Conservation (phyloP, 2,888 invertebrate genomes). For the Netelia virgata region DNA sequence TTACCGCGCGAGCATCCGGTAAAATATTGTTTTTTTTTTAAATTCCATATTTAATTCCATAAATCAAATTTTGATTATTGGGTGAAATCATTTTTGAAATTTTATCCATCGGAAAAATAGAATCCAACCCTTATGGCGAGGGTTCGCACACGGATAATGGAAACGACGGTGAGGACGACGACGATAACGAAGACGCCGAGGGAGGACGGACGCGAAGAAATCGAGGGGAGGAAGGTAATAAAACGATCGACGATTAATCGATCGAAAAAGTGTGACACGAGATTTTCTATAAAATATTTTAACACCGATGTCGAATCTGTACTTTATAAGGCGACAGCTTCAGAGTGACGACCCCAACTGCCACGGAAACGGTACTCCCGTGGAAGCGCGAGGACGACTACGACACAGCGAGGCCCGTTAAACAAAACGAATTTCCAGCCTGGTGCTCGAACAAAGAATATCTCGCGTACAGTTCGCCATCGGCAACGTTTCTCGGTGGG, state of each 20-base stretch:
- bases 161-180: conserved; percentile 67
- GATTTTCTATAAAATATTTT: neutral
- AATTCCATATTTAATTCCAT: no score
- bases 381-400: conserved; percentile 95
- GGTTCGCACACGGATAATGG: conserved; percentile 70
- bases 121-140: conserved; percentile 69
- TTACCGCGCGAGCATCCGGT: conserved; percentile 96
- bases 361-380: conserved; percentile 95
- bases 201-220: conserved; percentile 59
- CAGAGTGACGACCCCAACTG: conserved; percentile 94
- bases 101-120: conserved; percentile 27
- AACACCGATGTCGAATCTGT: neutral
- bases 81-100: conserved; percentile 1
- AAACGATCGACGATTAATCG: neutral
- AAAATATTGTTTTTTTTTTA: conserved; percentile 80
- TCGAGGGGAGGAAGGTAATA: conserved; percentile 71
- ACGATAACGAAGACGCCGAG: conserved; percentile 67
- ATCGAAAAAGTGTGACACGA: neutral
- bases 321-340: conserved; percentile 87
- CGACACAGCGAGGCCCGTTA: conserved; percentile 87
- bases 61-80: neutral
- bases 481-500: conserved; percentile 95
- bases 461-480: conserved; percentile 95
- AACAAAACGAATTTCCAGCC: conserved; percentile 96
- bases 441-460: conserved; percentile 99